Evolutionary conservation across 2,797 vertebrate genomes (phyloP), one percentile per base, ranked within the genome.

Genomic region (Amphiprion clarkii): DNA sequence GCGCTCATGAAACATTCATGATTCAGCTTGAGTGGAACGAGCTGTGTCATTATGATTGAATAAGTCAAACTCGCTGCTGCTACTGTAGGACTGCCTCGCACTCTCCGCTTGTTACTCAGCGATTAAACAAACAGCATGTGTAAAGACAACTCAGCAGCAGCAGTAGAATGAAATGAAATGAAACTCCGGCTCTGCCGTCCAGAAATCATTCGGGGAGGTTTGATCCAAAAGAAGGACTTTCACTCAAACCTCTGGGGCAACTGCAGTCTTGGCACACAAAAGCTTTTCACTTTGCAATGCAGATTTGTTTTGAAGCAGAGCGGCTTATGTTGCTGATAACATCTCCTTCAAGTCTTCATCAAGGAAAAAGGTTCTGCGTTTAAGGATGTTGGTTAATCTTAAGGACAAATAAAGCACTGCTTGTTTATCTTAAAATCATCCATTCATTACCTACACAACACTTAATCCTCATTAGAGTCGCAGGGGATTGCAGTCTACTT

Each of bases 1-100:
- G 42, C 9, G 1, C 78, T 88, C 87, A 93, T 92, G 86, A 92
- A 94, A 90, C 79, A 92, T 93, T 90, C 84, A 90, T 85, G 81
- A 74, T 85, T 80, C 65, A 68, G 87, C 74, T 75, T 67, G 77
- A 83, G 71, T 39, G 71, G 73, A 82, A 87, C 5, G 66, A 87
- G 78, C 81, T 67, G 71, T 85, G 90, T 79, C 72, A 82, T 78
- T 81, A 88, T 84, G 85, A 93, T 84, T 90, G 73, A 90, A 92
- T 82, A 82, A 89, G 79, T 86, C 17, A 21, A 75, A 82, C 42
- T 54, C 11, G 29, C 82, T 6, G 13, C 77, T 54, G 74, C 80
- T 44, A 48, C 46, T 69, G 72, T 54, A 64, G 62, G 68, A 86
- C 80, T 76, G 71, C 75, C 71, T 86, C 74, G 82, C 55, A 66